These are phyloP conservation scores for Agapornis roseicollis DNA, from an alignment of 2,113 vertebrate genomes.

Conservation along the genomic window DNA sequence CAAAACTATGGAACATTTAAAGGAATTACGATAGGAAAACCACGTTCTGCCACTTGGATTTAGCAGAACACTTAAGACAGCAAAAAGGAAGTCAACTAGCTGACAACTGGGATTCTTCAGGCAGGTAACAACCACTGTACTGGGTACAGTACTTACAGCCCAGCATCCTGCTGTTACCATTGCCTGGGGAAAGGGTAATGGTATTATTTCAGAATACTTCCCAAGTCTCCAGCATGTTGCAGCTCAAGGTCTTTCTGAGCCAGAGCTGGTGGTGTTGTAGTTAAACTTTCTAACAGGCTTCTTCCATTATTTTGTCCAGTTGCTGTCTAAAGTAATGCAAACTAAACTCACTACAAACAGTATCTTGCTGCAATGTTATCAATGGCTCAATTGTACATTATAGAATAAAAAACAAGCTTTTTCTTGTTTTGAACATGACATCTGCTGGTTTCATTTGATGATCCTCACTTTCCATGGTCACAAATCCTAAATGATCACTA, in stretches of 20 bases:
- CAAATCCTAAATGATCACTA: neutral
- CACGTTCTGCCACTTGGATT: neutral
- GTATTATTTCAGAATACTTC: neutral
- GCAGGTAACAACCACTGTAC: fast-evolving
- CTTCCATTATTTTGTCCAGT: neutral
- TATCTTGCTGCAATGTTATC: neutral
- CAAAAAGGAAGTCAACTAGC: neutral
- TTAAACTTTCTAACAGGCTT: neutral
- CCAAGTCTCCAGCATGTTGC: neutral
- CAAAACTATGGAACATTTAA: neutral
- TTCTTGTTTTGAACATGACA: neutral
- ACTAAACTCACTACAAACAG: neutral
- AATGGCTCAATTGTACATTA: neutral
- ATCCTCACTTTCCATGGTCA: neutral
- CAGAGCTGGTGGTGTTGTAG: neutral
- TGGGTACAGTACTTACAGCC: neutral
- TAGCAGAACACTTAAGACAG: neutral
- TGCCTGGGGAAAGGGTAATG: neutral
- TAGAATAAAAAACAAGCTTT: neutral
- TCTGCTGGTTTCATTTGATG: neutral
- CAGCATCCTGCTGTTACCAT: neutral
- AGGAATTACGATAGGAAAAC: neutral
- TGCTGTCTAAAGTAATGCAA: neutral
- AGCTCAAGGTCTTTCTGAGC: neutral
- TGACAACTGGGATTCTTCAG: neutral